Evolutionary conservation across 2,113 vertebrate genomes (phyloP).

Genomic region (Rynchops niger): DNA sequence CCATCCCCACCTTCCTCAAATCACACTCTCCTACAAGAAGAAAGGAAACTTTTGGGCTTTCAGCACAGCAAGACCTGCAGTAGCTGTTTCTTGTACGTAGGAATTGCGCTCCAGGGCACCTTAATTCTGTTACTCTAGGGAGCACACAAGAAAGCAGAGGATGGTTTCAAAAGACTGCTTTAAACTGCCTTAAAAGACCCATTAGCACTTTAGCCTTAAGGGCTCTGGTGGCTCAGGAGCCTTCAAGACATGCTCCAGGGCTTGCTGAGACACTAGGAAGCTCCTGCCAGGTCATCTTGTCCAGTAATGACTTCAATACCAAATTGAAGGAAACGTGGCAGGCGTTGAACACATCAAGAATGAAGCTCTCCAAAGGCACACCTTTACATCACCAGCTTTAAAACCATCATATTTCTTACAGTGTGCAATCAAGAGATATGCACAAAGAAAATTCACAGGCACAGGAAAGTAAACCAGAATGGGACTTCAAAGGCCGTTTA

Average conservation of each 20-base stretch:
- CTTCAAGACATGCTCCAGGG: background rate
- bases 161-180: background rate
- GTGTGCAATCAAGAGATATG: background rate
- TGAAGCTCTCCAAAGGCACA: background rate
- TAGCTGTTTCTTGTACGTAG: background rate
- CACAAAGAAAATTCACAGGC: constrained; percentile 17
- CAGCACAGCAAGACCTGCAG: background rate
- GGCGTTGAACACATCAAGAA: background rate
- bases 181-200: background rate
- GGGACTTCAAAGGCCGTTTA: background rate
- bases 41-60: background rate
- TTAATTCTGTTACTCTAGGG: background rate
- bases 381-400: background rate
- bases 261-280: background rate
- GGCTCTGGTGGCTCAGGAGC: background rate
- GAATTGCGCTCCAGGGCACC: background rate
- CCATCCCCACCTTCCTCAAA: background rate
- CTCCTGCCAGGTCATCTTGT: background rate
- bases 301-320: background rate
- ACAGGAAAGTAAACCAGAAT: background rate
- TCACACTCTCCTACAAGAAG: background rate
- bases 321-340: background rate
- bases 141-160: background rate
- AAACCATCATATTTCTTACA: background rate
- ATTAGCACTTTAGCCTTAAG: background rate